A percentile compares a stretch with the other conserved stretches of the same genome.
Conservation (phyloP, 2,797 vertebrate genomes). For the Anolis apletophallus region DNA sequence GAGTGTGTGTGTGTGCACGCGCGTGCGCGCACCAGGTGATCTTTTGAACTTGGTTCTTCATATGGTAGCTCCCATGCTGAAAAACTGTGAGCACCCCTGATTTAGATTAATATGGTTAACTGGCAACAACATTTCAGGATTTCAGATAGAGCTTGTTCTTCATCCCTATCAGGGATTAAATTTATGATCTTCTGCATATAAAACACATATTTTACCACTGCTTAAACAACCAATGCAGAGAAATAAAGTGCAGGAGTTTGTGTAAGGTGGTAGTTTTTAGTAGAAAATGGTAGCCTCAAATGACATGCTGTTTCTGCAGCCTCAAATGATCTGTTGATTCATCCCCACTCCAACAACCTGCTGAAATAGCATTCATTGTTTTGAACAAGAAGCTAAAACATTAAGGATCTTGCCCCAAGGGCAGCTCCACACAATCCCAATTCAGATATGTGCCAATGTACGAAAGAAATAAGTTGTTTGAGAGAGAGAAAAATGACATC, state of each 20-base stretch:
- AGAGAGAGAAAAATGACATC: not conserved
- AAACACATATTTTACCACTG: not conserved
- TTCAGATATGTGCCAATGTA: not conserved
- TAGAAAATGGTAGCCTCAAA: too few species aligned
- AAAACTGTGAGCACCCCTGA: too few species aligned
- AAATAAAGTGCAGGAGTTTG: not conserved
- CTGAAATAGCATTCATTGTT: not conserved
- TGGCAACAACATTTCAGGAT: not conserved
- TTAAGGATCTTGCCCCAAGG: not conserved
- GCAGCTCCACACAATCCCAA: not conserved
- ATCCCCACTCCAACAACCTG: not conserved
- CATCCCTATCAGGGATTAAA: not conserved
- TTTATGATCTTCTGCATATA: not conserved
- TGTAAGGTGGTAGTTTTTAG: not conserved
- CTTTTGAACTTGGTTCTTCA: too few species aligned
- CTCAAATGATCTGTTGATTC: not conserved
- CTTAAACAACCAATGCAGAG: not conserved
- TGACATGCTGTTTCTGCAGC: not conserved
- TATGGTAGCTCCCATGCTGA: too few species aligned
- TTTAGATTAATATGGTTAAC: too few species aligned
- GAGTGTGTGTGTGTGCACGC: too few species aligned
- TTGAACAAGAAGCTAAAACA: not conserved
- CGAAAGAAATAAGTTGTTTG: not conserved
- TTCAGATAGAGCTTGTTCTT: not conserved
- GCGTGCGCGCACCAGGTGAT: too few species aligned